Conservation (phyloP, 2,888 invertebrate genomes). For the Latrodectus elegans region DNA sequence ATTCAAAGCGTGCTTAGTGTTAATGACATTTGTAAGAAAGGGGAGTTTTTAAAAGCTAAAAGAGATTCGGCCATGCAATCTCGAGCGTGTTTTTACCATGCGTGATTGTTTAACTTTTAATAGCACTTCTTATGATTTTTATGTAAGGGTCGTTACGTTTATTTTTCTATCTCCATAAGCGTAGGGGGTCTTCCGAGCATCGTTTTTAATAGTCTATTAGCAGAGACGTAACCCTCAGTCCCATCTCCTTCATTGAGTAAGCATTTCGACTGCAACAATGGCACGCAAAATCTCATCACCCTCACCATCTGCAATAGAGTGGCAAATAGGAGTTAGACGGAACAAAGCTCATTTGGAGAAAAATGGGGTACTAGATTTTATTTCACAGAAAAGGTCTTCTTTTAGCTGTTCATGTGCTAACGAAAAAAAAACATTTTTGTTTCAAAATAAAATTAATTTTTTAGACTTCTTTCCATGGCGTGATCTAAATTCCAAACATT, state of each 20-base stretch:
- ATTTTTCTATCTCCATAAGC: too few relatives aligned
- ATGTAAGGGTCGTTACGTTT: slow-evolving; percentile 17
- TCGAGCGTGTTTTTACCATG: slow-evolving; percentile 12
- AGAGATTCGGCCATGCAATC: slow-evolving; percentile 56
- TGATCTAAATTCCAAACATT: too few relatives aligned
- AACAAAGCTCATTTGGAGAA: neutral
- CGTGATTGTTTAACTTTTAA: slow-evolving; percentile 68
- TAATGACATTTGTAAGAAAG: slow-evolving; percentile 62
- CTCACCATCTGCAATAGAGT: slow-evolving; percentile 9
- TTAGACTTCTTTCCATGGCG: too few relatives aligned
- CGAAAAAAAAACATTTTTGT: too few relatives aligned
- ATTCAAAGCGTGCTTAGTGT: slow-evolving; percentile 44
- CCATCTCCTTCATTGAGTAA: slow-evolving; percentile 30
- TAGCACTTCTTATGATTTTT: slow-evolving; percentile 61
- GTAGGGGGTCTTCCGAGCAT: neutral
- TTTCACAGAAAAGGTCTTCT: too few relatives aligned
- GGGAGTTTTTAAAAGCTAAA: slow-evolving; percentile 58
- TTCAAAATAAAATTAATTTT: too few relatives aligned
- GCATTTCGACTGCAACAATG: neutral
- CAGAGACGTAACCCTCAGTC: slow-evolving; percentile 42
- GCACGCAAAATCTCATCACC: slow-evolving; percentile 28
- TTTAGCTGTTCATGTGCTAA: too few relatives aligned
- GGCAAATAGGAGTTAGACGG: slow-evolving; percentile 40
- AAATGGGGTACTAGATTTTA: neutral
- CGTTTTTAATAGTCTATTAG: slow-evolving; percentile 63